Evolutionary conservation across 2,113 vertebrate species (phyloP), one percentile per base, ranked within the genome.

Genomic region (Podocnemis expansa): DNA sequence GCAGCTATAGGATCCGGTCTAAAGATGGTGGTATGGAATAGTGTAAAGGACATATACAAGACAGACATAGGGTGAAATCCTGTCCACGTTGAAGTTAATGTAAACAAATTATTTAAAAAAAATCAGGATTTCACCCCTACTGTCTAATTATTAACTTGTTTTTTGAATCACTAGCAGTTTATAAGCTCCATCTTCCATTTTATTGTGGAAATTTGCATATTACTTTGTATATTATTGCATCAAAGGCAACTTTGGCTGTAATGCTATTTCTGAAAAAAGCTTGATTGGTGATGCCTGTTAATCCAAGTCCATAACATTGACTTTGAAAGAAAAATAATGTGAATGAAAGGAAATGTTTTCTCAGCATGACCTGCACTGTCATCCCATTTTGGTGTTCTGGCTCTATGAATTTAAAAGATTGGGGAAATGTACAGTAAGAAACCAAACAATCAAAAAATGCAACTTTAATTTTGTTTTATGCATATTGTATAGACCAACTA

Each of bases 201-300:
- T 80, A 84, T 88, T 89, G 34, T 91, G 92, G 34, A 75, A 93
- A 89, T 94, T 70, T 89, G 94, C 88, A 93, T 95, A 70, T 78
- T 96, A 85, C 89, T 97, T 97, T 93, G 93, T 89, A 78, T 93
- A 94, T 91, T 80, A 93, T 86, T 92, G 11, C 91, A 78, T 38
- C 94, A 73, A 90, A 94, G 85, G 95, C 84, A 56, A 21, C 54
- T 92, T 96, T 96, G 82, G 38, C 85, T 76, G 63, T 96, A 95
- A 54, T 93, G 86, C 87, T 91, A 52, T 29, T 95, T 63, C 73
- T 89, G 84, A 92, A 89, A 54, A 91, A 82, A n/a, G 9, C 34
- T 43, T 73, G 76, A 78, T 52, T 81, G 73, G 10, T 2, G 81
- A 2, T 88, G 55, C 49, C 9, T 85, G n/a, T 92, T 91, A 67